Evolutionary conservation across 2,797 vertebrate species (phyloP).

Genomic region (Apogon hyalosoma): DNA sequence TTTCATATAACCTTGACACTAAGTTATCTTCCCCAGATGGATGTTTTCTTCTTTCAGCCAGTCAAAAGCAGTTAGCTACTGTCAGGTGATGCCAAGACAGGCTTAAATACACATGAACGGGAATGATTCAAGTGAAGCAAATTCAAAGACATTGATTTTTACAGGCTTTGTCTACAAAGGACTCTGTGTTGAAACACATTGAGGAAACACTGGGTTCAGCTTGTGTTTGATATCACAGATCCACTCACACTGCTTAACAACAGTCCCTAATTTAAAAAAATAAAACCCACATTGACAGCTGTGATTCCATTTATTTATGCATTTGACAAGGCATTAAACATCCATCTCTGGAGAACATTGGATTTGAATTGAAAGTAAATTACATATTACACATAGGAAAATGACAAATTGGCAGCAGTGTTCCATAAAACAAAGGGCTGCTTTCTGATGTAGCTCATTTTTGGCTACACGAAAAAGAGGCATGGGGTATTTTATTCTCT

Average conservation of each 20-base stretch:
- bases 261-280: constrained; percentile 13
- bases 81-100: constrained; percentile 13
- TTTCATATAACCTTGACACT: neutral
- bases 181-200: constrained; percentile 14
- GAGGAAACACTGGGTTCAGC: constrained; percentile 8
- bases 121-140: constrained; percentile 55
- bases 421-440: constrained; percentile 3
- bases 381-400: constrained; percentile 28
- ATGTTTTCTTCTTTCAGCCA: constrained; percentile 1
- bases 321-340: constrained; percentile 14
- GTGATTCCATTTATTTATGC: constrained; percentile 22
- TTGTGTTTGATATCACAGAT: constrained; percentile 46
- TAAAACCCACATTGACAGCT: constrained; percentile 20
- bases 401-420: constrained; percentile 16
- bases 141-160: constrained; percentile 55
- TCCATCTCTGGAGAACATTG: constrained; percentile 39
- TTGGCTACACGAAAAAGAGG: neutral
- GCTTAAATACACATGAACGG: constrained; percentile 46
- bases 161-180: constrained; percentile 35
- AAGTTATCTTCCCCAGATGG: constrained; percentile 6
- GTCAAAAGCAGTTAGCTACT: neutral
- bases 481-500: neutral
- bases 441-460: neutral
- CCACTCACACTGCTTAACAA: neutral
- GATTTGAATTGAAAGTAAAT: constrained; percentile 35